Percentiles rank a stretch among this genome's conserved stretches.
These are phyloP conservation scores for Acanthacorydalis orientalis DNA, from an alignment of 2,888 invertebrate genomes.

Conservation along the genomic window DNA sequence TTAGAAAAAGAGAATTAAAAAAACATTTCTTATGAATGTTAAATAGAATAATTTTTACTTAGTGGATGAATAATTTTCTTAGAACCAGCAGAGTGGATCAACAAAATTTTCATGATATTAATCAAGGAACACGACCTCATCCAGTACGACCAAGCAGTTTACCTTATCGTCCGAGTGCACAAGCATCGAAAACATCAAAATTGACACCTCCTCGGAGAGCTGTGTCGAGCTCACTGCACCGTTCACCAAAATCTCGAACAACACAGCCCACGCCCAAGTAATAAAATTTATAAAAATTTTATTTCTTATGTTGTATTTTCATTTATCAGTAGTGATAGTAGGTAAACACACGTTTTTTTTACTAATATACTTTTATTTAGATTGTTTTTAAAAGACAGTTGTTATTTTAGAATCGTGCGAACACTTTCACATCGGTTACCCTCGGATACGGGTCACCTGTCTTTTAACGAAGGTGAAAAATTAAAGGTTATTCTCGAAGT, in stretches of 20 bases:
- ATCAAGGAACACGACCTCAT: conserved; percentile 21
- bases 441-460: conserved; percentile 61
- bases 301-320: too few relatives aligned
- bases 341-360: not conserved
- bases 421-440: conserved; percentile 57
- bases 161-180: conserved; percentile 38
- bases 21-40: too few relatives aligned
- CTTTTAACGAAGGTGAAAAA: conserved; percentile 60
- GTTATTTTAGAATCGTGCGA: conserved; percentile 42
- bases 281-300: not conserved
- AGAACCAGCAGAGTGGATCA: conserved; percentile 49
- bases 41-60: too few relatives aligned
- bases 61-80: conserved; percentile 4
- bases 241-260: conserved; percentile 24
- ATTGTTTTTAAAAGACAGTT: conserved; percentile 9
- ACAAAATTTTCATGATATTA: conserved; percentile 20
- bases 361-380: not conserved
- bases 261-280: conserved; percentile 3
- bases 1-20: too few relatives aligned
- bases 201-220: conserved; percentile 39
- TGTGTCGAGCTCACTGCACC: conserved; percentile 45
- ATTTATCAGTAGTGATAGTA: too few relatives aligned
- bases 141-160: conserved; percentile 47
- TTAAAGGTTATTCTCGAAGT: conserved; percentile 58
- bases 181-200: conserved; percentile 19